phyloP scores from a whole-genome alignment of 2,113 vertebrate genomes.

The Montifringilla adamsi region DNA sequence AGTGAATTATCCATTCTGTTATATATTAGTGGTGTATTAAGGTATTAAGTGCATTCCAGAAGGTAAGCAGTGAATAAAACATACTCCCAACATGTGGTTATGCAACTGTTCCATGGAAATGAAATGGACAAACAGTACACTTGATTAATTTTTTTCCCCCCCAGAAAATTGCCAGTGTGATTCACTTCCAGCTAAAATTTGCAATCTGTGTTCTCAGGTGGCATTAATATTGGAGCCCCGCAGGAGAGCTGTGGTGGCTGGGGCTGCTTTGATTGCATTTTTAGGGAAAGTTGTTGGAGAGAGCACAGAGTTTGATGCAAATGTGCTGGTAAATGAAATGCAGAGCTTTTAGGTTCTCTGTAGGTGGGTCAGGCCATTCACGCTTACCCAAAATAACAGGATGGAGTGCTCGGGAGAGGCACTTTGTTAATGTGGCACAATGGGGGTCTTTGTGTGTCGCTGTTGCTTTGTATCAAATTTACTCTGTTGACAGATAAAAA shows the following conservation, averaged over 20 bases:
- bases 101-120: slow-evolving; percentile 58
- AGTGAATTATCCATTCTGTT: background rate
- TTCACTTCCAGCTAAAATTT: slow-evolving; percentile 60
- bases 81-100: slow-evolving; percentile 40
- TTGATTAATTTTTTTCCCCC: background rate
- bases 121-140: slow-evolving; percentile 50
- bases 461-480: background rate
- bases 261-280: slow-evolving; percentile 36
- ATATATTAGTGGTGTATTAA: slow-evolving; percentile 16
- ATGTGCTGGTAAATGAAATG: slow-evolving; percentile 30
- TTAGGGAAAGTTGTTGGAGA: background rate
- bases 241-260: slow-evolving; percentile 21
- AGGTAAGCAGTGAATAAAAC: slow-evolving; percentile 51
- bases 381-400: background rate
- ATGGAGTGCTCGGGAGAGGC: background rate
- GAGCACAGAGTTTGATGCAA: background rate
- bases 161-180: slow-evolving; percentile 25
- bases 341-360: slow-evolving; percentile 38
- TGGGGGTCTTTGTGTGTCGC: background rate
- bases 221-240: slow-evolving; percentile 47
- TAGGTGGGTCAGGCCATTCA: slow-evolving; percentile 30
- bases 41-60: slow-evolving; percentile 47
- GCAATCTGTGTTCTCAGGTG: slow-evolving; percentile 54
- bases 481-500: slow-evolving; percentile 18
- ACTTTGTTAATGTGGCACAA: background rate